Evolutionary conservation across 2,113 vertebrate species (phyloP), one percentile per base, ranked within the genome.

Genomic region (Oophaga pumilio): DNA sequence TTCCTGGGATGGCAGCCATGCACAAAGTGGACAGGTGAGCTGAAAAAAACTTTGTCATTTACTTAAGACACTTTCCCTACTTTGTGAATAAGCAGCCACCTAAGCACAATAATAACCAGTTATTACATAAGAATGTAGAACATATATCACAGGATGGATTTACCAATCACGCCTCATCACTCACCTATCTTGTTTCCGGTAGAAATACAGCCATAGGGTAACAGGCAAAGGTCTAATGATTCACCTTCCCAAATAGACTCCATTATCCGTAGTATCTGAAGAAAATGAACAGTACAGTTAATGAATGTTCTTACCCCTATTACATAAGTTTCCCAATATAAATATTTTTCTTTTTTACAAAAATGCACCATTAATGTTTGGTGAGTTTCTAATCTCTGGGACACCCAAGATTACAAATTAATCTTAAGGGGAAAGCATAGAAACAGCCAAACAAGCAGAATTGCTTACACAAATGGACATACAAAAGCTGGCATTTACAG

Each of bases 171-270:
- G 20, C 8, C 33, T 9, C 71, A 80, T 59, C 15, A 14, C 80
- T 52, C 91, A 99, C 98, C 98, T 91, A 99, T 99, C 94, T 96
- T 97, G 94, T 98, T 97, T 82, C 98, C 98, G 22, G 98, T 99
- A 90, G 98, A 99, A 94, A 99, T 99, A 91, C 98, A 99, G 26
- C 98, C 98, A 33, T 99, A 99, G 0, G 98, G 98, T 76, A 99
- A 87, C 89, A 99, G 94, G 79, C 95, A 98, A 83, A 99, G 95
- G 87, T 99, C 98, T 91, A 99, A 92, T 1, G 97, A 98, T 89
- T 99, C 98, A 0, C 95, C 95, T 93, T 99, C 98, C 98, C 98
- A 99, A 92, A 99, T 99, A 2, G 97, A 98, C 91, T 97, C 97
- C 98, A 99, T 99, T 90, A 99, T 99, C 89, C 96, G 93, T 91